Percentiles rank a stretch among this genome's conserved stretches.
phyloP scores from a whole-genome alignment of 2,888 invertebrate species.

The Fissipunctia ypsillon region DNA sequence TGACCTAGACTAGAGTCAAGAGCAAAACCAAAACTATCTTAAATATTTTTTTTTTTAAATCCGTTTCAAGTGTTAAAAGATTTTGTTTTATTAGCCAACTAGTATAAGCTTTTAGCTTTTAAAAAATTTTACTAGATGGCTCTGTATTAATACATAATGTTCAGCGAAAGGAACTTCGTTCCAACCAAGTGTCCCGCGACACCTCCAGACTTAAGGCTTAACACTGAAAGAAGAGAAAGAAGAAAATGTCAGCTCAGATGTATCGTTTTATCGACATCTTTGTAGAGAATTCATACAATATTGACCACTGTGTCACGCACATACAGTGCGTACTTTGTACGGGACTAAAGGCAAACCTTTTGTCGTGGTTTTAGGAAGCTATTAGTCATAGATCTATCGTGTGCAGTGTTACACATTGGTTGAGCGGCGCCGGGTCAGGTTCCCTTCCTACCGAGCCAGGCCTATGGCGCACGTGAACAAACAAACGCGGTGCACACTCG shows the following conservation, averaged over 20 bases:
- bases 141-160: too few relatives aligned
- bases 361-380: constrained; percentile 11
- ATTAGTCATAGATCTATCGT: constrained; percentile 2
- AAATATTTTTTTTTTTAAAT: too few relatives aligned
- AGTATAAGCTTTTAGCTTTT: too few relatives aligned
- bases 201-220: too few relatives aligned
- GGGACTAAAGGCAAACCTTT: not conserved
- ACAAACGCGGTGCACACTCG: constrained; percentile 2
- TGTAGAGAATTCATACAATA: not conserved
- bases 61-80: too few relatives aligned
- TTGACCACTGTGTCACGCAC: not conserved
- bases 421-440: constrained; percentile 9
- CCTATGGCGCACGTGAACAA: constrained; percentile 19
- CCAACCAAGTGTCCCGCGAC: too few relatives aligned
- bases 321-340: not conserved
- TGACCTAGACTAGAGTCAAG: too few relatives aligned
- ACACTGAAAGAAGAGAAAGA: constrained; percentile 2
- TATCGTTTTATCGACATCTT: not conserved
- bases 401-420: not conserved
- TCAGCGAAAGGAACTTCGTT: too few relatives aligned
- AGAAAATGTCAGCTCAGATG: not conserved
- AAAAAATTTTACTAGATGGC: too few relatives aligned
- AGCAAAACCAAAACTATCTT: too few relatives aligned
- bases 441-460: not conserved
- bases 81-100: too few relatives aligned